A percentile compares a stretch with the other conserved stretches of the same genome.
Conservation (phyloP, 2,113 vertebrate genomes). For the Addax nasomaculatus region DNA sequence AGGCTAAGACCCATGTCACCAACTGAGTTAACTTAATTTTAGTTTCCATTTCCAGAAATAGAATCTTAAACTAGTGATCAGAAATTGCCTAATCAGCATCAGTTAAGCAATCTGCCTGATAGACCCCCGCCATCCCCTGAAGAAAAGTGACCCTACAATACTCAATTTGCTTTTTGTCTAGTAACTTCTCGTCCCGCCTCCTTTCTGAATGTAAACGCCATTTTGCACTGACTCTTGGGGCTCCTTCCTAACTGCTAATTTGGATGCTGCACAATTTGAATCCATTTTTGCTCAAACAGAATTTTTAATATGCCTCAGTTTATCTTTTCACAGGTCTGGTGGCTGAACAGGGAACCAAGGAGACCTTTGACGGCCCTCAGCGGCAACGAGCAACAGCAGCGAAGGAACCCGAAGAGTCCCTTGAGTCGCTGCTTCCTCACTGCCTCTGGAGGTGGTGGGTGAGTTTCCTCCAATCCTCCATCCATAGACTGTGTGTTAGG, state of each 20-base stretch:
- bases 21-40: too few species aligned
- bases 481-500: not conserved
- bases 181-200: accelerated
- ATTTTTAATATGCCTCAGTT: not conserved
- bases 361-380: not conserved
- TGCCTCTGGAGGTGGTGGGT: not conserved
- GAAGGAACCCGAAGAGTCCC: not conserved
- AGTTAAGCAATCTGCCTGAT: too few species aligned
- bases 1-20: not conserved
- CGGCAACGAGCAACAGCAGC: accelerated
- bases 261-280: not conserved
- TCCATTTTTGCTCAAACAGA: not conserved
- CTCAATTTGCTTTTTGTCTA: not conserved
- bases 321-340: not conserved
- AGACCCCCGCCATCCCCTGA: not conserved
- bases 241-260: not conserved
- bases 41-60: not conserved
- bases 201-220: too few species aligned
- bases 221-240: not conserved
- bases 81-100: not conserved
- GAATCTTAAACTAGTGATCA: not conserved
- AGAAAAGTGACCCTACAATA: not conserved
- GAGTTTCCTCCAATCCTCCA: not conserved
- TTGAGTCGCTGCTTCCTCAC: not conserved
- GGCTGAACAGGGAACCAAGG: not conserved